Evolutionary conservation across 2,797 vertebrate species (phyloP).

Genomic region (Rhinatrema bivittatum): DNA sequence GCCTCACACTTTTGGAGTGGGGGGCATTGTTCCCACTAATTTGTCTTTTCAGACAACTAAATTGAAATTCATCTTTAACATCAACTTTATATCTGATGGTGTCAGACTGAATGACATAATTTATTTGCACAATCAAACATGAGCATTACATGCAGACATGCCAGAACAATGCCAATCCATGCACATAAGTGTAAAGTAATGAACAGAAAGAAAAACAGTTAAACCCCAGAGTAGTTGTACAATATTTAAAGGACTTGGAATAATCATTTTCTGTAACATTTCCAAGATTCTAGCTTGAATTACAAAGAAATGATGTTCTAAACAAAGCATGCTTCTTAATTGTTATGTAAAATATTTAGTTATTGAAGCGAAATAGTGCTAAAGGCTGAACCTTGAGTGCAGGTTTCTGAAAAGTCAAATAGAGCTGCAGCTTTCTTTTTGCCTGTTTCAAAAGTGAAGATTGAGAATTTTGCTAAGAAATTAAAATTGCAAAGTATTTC

Average conservation of each 20-base stretch:
- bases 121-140: neutral
- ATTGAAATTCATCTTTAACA: neutral
- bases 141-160: conserved; percentile 3
- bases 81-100: conserved; percentile 7
- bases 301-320: neutral
- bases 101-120: conserved; percentile 2
- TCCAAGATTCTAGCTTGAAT: neutral
- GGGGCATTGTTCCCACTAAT: no score
- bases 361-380: conserved; percentile 11
- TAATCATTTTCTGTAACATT: neutral
- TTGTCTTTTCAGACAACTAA: neutral
- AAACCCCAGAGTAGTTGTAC: neutral
- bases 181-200: conserved; percentile 3
- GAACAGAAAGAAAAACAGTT: neutral
- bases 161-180: conserved; percentile 11
- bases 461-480: no score
- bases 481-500: no score
- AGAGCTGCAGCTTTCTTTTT: no score
- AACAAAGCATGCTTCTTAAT: conserved; percentile 10
- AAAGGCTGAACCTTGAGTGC: conserved; percentile 45
- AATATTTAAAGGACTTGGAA: conserved; percentile 1
- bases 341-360: conserved; percentile 8
- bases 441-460: no score
- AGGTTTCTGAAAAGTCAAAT: conserved; percentile 31
- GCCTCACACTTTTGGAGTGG: no score